These are phyloP conservation scores for Drosophila repleta DNA, from an alignment of 1,140 invertebrate species.

Conservation along the genomic window DNA sequence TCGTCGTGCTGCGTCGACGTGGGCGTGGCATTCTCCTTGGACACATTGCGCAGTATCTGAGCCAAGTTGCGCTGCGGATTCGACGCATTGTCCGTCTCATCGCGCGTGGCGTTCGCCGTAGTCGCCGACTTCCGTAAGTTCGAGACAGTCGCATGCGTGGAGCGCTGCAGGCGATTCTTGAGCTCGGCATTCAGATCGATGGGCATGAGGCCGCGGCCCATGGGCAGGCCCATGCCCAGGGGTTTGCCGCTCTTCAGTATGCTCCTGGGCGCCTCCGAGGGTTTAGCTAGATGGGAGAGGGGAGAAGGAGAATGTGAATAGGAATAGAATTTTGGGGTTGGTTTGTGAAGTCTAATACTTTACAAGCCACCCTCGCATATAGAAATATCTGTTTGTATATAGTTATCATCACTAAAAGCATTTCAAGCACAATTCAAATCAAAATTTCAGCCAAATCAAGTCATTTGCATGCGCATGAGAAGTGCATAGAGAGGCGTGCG, in stretches of 20 bases:
- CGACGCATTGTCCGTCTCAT: conserved; percentile 50
- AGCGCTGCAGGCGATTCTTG: conserved; percentile 77
- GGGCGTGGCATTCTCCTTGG: conserved; percentile 67
- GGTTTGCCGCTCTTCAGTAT: conserved; percentile 85
- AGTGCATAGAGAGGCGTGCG: conserved; percentile 14
- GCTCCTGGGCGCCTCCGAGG: conserved; percentile 64
- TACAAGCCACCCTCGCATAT: no score
- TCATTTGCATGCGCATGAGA: conserved; percentile 20
- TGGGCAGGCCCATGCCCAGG: conserved; percentile 23
- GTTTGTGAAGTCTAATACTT: background rate
- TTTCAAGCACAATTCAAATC: background rate
- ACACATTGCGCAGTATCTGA: conserved; percentile 65
- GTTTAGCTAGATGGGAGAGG: conserved; percentile 27
- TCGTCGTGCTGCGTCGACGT: conserved; percentile 63
- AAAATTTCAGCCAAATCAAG: conserved; percentile 1
- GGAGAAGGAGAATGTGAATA: background rate
- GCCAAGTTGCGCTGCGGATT: conserved; percentile 68
- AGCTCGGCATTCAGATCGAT: conserved; percentile 79
- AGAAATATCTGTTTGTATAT: no score
- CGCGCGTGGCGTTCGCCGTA: conserved; percentile 57
- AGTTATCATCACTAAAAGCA: background rate
- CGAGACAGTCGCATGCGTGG: conserved; percentile 76
- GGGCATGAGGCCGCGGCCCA: conserved; percentile 76
- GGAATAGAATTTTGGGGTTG: background rate
- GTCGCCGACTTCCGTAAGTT: conserved; percentile 81